Percentiles rank a stretch among this genome's conserved stretches.
Conservation (phyloP, 2,888 invertebrate genomes). For the Diadegma fenestrale region DNA sequence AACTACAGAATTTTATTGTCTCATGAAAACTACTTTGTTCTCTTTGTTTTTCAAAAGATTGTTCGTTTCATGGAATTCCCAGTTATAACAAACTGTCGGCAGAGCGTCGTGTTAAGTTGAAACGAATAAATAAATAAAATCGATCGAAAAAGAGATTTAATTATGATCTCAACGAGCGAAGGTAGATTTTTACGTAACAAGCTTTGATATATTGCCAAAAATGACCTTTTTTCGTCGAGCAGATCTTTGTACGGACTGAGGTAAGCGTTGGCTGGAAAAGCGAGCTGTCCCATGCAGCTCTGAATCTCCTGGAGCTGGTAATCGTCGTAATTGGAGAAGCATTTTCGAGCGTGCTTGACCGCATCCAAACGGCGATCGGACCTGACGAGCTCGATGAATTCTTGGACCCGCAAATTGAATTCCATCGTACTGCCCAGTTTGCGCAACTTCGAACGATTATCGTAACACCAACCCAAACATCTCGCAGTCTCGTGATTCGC, state of each 20-base stretch:
- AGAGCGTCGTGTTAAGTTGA: too few species aligned
- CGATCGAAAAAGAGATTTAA: neutral
- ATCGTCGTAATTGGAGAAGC: conserved; percentile 95
- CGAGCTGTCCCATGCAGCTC: conserved; percentile 97
- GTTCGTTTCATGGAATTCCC: too few species aligned
- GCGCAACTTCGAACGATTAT: conserved; percentile 97
- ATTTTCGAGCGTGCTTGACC: conserved; percentile 97
- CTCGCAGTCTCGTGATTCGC: conserved; percentile 93
- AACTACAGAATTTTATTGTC: too few species aligned
- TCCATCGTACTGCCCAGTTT: conserved; percentile 98
- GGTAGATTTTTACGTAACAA: too few species aligned
- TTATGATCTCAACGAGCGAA: neutral
- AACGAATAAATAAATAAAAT: too few species aligned
- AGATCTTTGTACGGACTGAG: conserved; percentile 89
- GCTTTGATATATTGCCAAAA: neutral
- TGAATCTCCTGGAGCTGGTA: conserved; percentile 95
- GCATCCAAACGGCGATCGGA: conserved; percentile 95
- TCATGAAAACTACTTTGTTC: too few species aligned
- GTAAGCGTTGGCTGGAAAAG: conserved; percentile 93
- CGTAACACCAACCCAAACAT: conserved; percentile 98
- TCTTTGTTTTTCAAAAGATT: too few species aligned
- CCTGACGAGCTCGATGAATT: conserved; percentile 97
- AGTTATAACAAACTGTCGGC: too few species aligned
- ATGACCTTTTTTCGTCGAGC: conserved; percentile 87
- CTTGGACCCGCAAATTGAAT: conserved; percentile 96